Evolutionary conservation across 2,113 vertebrate species (phyloP).

Genomic region (Elaphurus davidianus): DNA sequence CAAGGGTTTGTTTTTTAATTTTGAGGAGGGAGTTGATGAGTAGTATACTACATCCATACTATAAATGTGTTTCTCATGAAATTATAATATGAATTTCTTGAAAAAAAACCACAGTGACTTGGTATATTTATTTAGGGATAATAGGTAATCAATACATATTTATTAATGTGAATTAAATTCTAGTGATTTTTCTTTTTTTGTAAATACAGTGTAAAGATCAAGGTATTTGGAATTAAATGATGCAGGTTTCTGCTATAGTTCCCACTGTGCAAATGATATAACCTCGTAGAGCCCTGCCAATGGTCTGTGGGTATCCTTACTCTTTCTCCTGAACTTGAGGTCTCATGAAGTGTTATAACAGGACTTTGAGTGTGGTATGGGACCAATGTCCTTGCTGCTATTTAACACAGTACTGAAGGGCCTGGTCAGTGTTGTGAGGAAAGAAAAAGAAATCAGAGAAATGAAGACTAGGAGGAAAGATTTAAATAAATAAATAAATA

Average conservation of each 20-base stretch:
- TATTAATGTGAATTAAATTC: not conserved
- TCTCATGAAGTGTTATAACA: not conserved
- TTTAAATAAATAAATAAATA: not conserved
- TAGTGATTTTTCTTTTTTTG: not conserved
- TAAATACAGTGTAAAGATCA: not conserved
- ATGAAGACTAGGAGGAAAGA: not conserved
- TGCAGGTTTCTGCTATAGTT: not conserved
- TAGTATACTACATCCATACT: not conserved
- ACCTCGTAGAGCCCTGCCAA: not conserved
- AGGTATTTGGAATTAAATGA: not conserved
- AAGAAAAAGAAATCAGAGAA: not conserved
- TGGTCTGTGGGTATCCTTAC: not conserved
- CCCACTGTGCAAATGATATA: not conserved
- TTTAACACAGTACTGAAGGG: not conserved
- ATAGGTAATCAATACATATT: not conserved
- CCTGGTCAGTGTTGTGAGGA: not conserved
- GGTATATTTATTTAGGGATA: not conserved
- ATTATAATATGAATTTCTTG: conserved; percentile 3
- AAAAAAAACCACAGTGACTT: not conserved
- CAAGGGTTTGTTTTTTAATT: not conserved
- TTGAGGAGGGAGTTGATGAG: not conserved
- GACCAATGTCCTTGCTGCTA: not conserved
- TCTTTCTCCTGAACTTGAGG: not conserved
- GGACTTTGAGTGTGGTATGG: not conserved
- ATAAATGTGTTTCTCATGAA: not conserved